phyloP scores from a whole-genome alignment of 2,113 vertebrate genomes.

The Thinocorus orbignyianus region DNA sequence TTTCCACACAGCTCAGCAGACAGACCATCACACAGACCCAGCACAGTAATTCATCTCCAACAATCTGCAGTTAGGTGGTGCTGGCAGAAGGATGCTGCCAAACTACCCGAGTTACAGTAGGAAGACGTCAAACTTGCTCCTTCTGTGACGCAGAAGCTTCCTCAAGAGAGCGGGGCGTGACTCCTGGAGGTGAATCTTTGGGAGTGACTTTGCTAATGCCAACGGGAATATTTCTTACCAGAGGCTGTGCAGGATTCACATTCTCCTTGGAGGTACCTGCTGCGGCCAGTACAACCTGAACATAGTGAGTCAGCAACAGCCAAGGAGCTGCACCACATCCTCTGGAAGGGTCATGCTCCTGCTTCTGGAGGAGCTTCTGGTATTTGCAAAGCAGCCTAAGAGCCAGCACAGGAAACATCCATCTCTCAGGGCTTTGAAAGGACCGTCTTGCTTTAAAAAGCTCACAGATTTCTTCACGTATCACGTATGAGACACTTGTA shows the following conservation, averaged over 20 bases:
- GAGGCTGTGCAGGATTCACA: background rate
- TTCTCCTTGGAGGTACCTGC: background rate
- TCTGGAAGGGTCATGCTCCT: background rate
- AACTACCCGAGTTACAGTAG: rapidly evolving
- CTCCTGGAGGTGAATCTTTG: background rate
- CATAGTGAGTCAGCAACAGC: background rate
- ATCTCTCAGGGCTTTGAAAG: background rate
- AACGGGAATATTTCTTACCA: background rate
- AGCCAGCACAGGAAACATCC: rapidly evolving
- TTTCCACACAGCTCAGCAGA: background rate
- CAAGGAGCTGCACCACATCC: background rate
- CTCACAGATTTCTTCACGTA: background rate
- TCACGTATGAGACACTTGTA: background rate
- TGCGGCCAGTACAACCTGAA: background rate
- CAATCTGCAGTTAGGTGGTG: background rate
- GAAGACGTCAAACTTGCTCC: background rate
- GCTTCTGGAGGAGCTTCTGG: background rate
- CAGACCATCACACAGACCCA: rapidly evolving
- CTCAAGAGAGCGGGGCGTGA: background rate
- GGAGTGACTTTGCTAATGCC: background rate
- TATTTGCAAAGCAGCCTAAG: background rate
- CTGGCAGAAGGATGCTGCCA: background rate
- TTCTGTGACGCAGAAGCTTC: background rate
- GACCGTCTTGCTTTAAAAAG: background rate
- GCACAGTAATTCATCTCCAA: rapidly evolving